These are phyloP conservation scores for Lepidurus couesii DNA, from an alignment of 1,140 invertebrate genomes.

Conservation along the genomic window DNA sequence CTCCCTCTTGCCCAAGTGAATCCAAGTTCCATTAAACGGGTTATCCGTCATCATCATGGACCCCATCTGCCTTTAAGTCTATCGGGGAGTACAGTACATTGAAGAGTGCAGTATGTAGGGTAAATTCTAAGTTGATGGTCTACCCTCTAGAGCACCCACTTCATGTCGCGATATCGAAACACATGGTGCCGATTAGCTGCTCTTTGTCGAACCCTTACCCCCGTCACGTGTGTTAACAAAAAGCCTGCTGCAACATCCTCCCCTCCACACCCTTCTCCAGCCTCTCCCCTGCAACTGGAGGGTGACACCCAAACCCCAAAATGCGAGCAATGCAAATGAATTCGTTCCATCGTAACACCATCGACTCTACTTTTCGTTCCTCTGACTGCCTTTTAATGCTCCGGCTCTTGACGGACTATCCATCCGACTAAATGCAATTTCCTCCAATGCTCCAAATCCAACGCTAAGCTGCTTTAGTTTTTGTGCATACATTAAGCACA, in stretches of 20 bases:
- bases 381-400: slow-evolving; percentile 2
- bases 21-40: background rate
- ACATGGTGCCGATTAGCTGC: slow-evolving; percentile 20
- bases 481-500: too few relatives aligned
- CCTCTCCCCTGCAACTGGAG: background rate
- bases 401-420: background rate
- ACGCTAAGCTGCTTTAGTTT: background rate
- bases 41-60: background rate
- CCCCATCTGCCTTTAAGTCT: background rate
- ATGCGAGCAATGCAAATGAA: slow-evolving; percentile 9
- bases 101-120: background rate
- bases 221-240: slow-evolving; percentile 18
- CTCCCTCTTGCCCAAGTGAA: too few relatives aligned
- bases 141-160: background rate
- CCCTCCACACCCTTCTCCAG: background rate
- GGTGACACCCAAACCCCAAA: background rate
- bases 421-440: background rate
- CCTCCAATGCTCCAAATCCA: background rate
- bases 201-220: slow-evolving; percentile 1
- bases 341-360: slow-evolving; percentile 9
- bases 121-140: background rate
- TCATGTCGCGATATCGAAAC: slow-evolving; percentile 7
- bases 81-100: background rate
- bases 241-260: slow-evolving; percentile 4
- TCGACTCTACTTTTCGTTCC: background rate